A percentile compares a stretch with the other conserved stretches of the same genome.
Conservation (phyloP, 1,140 invertebrate species). For the Lepidurus arcticus region DNA sequence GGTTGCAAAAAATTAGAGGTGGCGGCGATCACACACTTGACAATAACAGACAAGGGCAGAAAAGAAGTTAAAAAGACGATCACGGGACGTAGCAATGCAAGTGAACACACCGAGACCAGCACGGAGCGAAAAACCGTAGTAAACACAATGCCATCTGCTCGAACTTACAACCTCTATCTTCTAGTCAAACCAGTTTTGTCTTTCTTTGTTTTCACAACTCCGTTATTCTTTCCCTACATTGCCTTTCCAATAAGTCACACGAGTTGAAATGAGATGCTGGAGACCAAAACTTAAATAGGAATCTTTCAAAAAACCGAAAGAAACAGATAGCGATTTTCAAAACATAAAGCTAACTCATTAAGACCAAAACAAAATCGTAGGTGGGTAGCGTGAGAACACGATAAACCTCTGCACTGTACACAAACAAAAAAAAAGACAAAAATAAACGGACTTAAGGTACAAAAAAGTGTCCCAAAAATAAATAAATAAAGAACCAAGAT, state of each 20-base stretch:
- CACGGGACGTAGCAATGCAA: conserved; percentile 17
- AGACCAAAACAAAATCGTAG: neutral
- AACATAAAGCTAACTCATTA: neutral
- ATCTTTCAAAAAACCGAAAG: conserved; percentile 5
- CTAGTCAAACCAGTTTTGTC: neutral
- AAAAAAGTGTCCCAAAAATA: conserved; percentile 19
- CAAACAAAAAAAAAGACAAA: conserved; percentile 3
- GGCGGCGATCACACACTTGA: neutral
- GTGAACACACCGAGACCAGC: conserved; percentile 17
- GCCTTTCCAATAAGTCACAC: neutral
- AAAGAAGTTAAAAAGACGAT: conserved; percentile 11
- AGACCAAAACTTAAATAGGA: conserved; percentile 16
- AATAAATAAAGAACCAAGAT: conserved; percentile 12
- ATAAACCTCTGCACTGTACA: conserved; percentile 6
- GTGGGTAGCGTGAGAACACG: neutral
- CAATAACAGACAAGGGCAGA: conserved; percentile 8
- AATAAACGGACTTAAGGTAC: neutral
- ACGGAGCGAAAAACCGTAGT: conserved; percentile 7
- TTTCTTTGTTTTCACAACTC: neutral
- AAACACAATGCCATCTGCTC: neutral
- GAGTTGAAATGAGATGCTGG: neutral
- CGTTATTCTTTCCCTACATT: neutral
- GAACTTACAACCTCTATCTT: neutral
- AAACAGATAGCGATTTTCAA: neutral
- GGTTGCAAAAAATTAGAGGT: neutral